Conservation (phyloP, 2,888 invertebrate species). For the Poecilobothrus nobilitatus region DNA sequence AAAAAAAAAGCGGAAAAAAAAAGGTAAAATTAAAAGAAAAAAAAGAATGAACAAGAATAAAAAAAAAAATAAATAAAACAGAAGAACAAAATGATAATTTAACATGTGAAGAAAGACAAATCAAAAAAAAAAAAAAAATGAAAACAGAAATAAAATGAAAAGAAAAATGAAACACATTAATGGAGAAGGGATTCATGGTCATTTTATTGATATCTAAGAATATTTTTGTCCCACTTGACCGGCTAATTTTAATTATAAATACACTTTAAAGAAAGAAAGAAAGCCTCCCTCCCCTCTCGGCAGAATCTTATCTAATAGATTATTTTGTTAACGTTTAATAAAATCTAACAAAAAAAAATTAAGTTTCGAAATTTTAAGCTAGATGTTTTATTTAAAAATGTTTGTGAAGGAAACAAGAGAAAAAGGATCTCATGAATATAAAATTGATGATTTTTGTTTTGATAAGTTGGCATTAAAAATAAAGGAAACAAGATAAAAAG, state of each 20-base stretch:
- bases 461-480: no score
- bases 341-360: no score
- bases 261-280: no score
- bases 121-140: neutral
- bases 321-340: no score
- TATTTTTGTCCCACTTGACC: neutral
- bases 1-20: neutral
- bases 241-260: neutral
- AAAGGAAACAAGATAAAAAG: no score
- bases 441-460: no score
- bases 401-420: no score
- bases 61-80: conserved; percentile 9
- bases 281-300: no score
- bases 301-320: no score
- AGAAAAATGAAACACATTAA: conserved; percentile 11
- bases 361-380: no score
- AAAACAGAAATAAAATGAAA: neutral
- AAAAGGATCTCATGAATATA: no score
- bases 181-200: conserved; percentile 21
- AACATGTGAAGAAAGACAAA: conserved; percentile 17
- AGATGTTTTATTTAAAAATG: no score
- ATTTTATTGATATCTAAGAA: neutral
- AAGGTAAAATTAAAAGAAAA: neutral
- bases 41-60: conserved; percentile 8
- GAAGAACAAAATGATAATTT: conserved; percentile 20